Evolutionary conservation across 2,113 vertebrate genomes (phyloP), one percentile per base, ranked within the genome.

Genomic region (Coryphaenoides rupestris): DNA sequence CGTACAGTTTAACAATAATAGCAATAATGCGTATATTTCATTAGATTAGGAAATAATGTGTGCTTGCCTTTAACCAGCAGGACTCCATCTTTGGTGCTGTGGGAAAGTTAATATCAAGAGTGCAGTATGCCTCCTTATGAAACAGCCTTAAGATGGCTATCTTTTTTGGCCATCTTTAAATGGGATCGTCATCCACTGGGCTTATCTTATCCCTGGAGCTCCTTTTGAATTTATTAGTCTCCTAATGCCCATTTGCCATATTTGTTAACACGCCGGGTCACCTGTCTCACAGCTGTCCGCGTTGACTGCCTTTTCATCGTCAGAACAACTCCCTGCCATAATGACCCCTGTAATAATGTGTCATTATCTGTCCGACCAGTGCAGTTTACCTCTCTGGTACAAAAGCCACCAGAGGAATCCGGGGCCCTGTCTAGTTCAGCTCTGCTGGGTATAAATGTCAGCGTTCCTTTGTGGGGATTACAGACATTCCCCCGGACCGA

Each of bases 391-490:
- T 60, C 33, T 40, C 33, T 62, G n/a, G 79, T 71, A 88, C 84
- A 87, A 85, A 88, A 40, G 76, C 73, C 83, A 75, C 66, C 69
- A 65, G 77, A 82, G 81, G 82, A 89, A 86, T 86, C 77, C 78
- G 74, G n/a, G 76, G 68, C 69, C 84, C 72, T 65, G 55, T 84
- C 85, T 76, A 80, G 76, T 84, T 90, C 83, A 86, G 84, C 80
- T 90, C 86, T 81, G 79, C 66, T 75, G 76, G 84, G 86, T 89
- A 84, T 91, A 85, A 89, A 91, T 92, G 87, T 90, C 91, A 89
- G 80, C 59, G 55, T 84, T 68, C 86, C 81, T 89, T 91, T 90
- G 88, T 90, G 76, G 64, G 82, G 78, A 83, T 89, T 82, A 80
- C 79, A 86, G 83, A 74, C 86, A 85, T 88, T 84, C 81, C 85